Percentiles rank a stretch among this genome's conserved stretches.
phyloP scores from a whole-genome alignment of 2,113 vertebrate genomes.

The Columba janthina region DNA sequence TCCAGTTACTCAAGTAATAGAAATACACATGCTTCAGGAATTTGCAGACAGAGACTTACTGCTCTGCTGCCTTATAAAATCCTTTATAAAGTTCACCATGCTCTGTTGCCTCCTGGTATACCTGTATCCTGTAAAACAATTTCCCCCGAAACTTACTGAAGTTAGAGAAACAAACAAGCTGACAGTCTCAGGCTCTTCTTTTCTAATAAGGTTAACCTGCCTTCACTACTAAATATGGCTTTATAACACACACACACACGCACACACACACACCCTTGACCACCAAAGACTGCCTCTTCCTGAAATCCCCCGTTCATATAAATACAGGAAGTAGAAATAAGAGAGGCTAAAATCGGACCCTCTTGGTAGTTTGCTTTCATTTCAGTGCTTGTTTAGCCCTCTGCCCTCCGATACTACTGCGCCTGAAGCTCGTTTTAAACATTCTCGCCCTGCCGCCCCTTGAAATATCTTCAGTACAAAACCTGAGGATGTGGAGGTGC shows the following conservation, averaged over 20 bases:
- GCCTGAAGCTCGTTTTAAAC: conserved; percentile 13
- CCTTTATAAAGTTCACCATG: conserved; percentile 42
- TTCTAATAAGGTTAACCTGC: conserved; percentile 21
- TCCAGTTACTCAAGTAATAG: conserved; percentile 68
- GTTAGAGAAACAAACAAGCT: not conserved
- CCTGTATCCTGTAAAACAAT: conserved; percentile 38
- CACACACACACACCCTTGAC: conserved; percentile 65
- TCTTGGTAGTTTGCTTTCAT: conserved; percentile 55
- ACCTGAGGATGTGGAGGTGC: conserved; percentile 45
- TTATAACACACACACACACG: not conserved
- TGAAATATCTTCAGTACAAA: conserved; percentile 1
- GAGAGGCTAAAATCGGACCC: conserved; percentile 59
- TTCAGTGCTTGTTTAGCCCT: conserved; percentile 24
- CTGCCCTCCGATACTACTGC: not conserved
- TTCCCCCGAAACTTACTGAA: not conserved
- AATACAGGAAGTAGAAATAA: conserved; percentile 84
- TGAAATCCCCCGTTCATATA: conserved; percentile 78
- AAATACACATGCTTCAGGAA: conserved; percentile 73
- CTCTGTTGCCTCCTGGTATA: conserved; percentile 23
- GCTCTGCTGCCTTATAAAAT: conserved; percentile 51
- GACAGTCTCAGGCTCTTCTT: not conserved
- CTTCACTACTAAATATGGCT: conserved; percentile 56
- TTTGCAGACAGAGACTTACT: conserved; percentile 53
- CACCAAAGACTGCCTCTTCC: conserved; percentile 88
- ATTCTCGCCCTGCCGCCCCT: conserved; percentile 5